Base-by-base conservation (phyloP, 1,140 invertebrate species). In the Leptinotarsa lineolata region DNA sequence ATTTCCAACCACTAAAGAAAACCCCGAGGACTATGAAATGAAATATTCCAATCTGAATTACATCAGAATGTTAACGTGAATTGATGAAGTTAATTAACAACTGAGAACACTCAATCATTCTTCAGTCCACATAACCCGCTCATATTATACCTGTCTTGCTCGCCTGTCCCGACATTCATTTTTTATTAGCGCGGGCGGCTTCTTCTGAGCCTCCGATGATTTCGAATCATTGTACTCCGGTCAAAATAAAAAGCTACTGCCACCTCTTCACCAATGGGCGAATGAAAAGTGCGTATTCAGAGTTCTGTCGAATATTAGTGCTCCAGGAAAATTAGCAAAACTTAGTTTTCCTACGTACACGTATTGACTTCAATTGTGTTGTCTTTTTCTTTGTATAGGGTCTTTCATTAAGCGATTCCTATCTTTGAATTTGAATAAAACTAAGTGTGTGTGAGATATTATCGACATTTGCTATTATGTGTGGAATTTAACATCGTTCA, bases 181-280 rank as follows among this genome's bases (percentile, higher is more conserved):
- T 54, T 54, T 54, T 54, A 54, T 54, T 54, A 12, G 48, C 63
- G 63, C 63, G 63, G 39, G 39, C 63, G 63, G 63, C 63, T 22
- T 22, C 63, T 30, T 39, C 63, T 65, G 22, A 65, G 39, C 22
- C 16, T 22, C 39, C 22, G 22, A 39, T 65, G 20, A 65, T 73
- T 76, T 76, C 72, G 73, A 73, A 54, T 64, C 75, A 76, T 72
- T 73, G 75, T 72, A 63, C 72, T 73, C 75, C 66, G 75, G 73
- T 76, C 75, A 76, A 74, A 73, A 76, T 76, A 76, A 76, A 76
- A 71, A 66, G 73, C 75, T 76, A 76, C 75, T 74, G 68, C 68
- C 75, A 67, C 64, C 68, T 54, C n/a, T 54, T 54, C 48, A 64
- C 70, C 18, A 68, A 68, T 72, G 74, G 74, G 68, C 74, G 73